Evolutionary conservation across 92 coral and sea anemone species (phyloP).

Genomic region (Epizoanthus ramosus): DNA sequence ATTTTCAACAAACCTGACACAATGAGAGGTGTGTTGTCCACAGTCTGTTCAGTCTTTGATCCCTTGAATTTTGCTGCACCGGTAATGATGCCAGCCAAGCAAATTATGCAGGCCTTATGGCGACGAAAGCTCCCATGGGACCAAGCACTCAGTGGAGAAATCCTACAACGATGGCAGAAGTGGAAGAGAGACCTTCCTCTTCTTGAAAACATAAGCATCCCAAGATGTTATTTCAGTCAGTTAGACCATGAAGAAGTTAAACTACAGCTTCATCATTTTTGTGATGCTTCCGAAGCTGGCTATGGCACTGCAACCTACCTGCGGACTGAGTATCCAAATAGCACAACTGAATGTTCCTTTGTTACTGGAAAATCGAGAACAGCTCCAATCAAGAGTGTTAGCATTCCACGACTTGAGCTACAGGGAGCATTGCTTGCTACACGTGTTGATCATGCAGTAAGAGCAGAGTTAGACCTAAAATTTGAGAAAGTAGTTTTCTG

Average conservation of each 20-base stretch:
- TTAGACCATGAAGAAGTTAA: conserved; percentile 29
- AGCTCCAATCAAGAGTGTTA: conserved; percentile 61
- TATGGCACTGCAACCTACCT: conserved; percentile 63
- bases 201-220: conserved; percentile 27
- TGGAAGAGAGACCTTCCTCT: conserved; percentile 48
- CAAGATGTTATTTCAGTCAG: conserved; percentile 50
- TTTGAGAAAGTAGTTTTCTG: conserved; percentile 47
- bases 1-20: conserved; percentile 54
- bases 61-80: conserved; percentile 66
- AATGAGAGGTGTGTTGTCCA: conserved; percentile 63
- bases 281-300: conserved; percentile 61
- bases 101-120: conserved; percentile 64
- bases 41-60: conserved; percentile 55
- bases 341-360: conserved; percentile 55
- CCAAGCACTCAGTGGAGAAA: conserved; percentile 45
- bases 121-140: conserved; percentile 53
- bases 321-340: conserved; percentile 54
- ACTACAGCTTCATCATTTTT: conserved; percentile 53
- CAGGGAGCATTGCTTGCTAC: conserved; percentile 70
- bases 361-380: conserved; percentile 66
- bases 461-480: conserved; percentile 53
- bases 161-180: conserved; percentile 41
- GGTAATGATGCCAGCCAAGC: conserved; percentile 59
- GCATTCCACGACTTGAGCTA: conserved; percentile 69
- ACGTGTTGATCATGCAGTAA: conserved; percentile 49